Percentiles rank a stretch among this genome's conserved stretches.
These are phyloP conservation scores for Chlorodrepanis virens DNA, from an alignment of 2,113 vertebrate genomes.

Conservation along the genomic window DNA sequence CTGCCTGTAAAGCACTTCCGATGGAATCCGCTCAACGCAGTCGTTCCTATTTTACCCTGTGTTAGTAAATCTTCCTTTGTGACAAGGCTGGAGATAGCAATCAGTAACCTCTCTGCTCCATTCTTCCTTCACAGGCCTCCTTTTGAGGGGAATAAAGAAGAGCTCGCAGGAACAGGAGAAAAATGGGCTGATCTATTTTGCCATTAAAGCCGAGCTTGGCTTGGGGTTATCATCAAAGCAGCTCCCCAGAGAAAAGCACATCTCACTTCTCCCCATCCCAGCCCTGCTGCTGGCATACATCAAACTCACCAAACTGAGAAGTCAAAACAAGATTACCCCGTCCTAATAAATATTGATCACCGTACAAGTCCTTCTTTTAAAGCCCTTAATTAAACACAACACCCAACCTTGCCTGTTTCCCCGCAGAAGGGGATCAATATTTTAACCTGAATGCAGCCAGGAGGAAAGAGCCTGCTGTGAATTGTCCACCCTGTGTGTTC, in stretches of 20 bases:
- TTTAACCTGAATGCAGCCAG: background rate
- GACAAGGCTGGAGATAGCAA: constrained; percentile 16
- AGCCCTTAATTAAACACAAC: constrained; percentile 34
- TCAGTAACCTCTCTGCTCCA: background rate
- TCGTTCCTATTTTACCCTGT: background rate
- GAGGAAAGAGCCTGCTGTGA: background rate
- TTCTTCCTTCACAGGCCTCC: background rate
- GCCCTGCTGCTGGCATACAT: background rate
- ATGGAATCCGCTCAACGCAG: background rate
- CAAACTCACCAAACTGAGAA: background rate
- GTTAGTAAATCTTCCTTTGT: constrained; percentile 8
- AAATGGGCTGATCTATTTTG: constrained; percentile 8
- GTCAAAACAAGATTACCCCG: background rate
- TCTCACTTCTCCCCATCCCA: background rate
- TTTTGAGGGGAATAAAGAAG: constrained; percentile 9
- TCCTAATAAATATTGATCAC: constrained; percentile 24
- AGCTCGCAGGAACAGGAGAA: background rate
- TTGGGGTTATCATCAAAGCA: background rate
- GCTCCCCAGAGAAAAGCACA: background rate
- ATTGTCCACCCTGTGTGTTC: rapidly evolving
- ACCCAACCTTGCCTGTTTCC: background rate
- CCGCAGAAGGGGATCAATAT: background rate
- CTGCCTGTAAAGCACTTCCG: background rate
- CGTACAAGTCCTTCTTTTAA: background rate
- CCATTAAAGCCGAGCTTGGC: background rate